These are phyloP conservation scores for Drosophila insularis DNA, from an alignment of 1,140 invertebrate genomes.

Conservation along the genomic window DNA sequence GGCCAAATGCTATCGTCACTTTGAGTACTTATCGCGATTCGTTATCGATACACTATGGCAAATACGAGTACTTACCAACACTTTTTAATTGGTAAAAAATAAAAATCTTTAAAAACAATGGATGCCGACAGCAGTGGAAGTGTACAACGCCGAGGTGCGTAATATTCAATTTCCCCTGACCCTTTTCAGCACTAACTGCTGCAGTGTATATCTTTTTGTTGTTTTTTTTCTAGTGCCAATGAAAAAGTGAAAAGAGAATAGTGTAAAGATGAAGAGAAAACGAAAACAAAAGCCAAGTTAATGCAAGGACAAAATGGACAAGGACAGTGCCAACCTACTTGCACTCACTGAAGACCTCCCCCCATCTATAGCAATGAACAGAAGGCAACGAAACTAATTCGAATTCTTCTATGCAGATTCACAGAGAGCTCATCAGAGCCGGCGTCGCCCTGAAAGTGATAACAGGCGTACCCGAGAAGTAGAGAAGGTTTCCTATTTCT, in stretches of 20 bases:
- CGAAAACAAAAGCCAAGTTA: background rate
- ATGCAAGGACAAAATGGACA: slow-evolving; percentile 21
- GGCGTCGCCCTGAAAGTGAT: background rate
- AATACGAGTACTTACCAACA: too few species aligned
- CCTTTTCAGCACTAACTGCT: background rate
- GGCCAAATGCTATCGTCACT: background rate
- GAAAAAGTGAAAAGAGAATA: slow-evolving; percentile 41
- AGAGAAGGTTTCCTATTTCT: slow-evolving; percentile 58
- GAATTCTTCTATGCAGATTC: slow-evolving; percentile 7
- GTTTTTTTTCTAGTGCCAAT: slow-evolving; percentile 68
- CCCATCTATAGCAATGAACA: slow-evolving; percentile 8
- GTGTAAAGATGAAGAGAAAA: slow-evolving; percentile 5
- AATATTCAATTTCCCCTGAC: slow-evolving; percentile 14
- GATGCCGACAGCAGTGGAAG: slow-evolving; percentile 62
- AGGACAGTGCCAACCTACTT: background rate
- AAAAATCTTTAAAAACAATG: slow-evolving; percentile 12
- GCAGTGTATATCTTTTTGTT: slow-evolving; percentile 65
- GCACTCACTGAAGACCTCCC: background rate
- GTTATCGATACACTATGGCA: background rate
- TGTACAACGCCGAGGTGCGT: slow-evolving; percentile 45
- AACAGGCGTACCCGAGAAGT: slow-evolving; percentile 3
- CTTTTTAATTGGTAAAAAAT: too few species aligned
- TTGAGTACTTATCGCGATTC: too few species aligned
- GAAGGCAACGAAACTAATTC: slow-evolving; percentile 22
- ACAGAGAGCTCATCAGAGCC: slow-evolving; percentile 16